Conservation (phyloP, 2,797 vertebrate genomes). For the Notolabrus celidotus region DNA sequence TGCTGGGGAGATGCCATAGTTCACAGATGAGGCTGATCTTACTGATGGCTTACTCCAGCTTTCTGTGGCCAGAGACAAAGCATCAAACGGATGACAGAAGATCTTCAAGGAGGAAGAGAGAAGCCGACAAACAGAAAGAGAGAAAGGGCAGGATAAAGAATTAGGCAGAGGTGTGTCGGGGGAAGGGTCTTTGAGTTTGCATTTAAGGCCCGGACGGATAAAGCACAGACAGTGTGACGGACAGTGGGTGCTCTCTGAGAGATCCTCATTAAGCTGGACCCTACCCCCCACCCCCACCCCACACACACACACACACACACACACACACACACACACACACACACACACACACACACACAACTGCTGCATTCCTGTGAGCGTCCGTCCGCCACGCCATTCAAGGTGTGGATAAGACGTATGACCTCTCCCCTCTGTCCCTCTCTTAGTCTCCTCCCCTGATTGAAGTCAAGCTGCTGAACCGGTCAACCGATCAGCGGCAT, state of each 20-base stretch:
- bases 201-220: conserved; percentile 85
- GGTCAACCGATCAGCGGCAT: conserved; percentile 71
- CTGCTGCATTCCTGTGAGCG: conserved; percentile 80
- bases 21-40: conserved; percentile 52
- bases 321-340: conserved; percentile 19
- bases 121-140: conserved; percentile 44
- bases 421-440: conserved; percentile 71
- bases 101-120: conserved; percentile 64
- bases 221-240: conserved; percentile 78
- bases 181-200: conserved; percentile 71
- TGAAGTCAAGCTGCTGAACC: conserved; percentile 74
- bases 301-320: conserved; percentile 14
- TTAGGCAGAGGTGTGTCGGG: conserved; percentile 29
- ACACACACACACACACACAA: conserved; percentile 17
- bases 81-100: conserved; percentile 74
- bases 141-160: conserved; percentile 53
- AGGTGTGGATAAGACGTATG: conserved; percentile 83
- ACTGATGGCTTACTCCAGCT: conserved; percentile 77
- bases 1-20: conserved; percentile 38
- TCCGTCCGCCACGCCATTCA: conserved; percentile 78
- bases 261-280: conserved; percentile 87
- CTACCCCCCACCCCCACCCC: conserved; percentile 56
- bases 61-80: conserved; percentile 72
- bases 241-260: conserved; percentile 76
- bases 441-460: conserved; percentile 62